phyloP scores from a whole-genome alignment of 2,113 vertebrate species.

The Isurus oxyrinchus region DNA sequence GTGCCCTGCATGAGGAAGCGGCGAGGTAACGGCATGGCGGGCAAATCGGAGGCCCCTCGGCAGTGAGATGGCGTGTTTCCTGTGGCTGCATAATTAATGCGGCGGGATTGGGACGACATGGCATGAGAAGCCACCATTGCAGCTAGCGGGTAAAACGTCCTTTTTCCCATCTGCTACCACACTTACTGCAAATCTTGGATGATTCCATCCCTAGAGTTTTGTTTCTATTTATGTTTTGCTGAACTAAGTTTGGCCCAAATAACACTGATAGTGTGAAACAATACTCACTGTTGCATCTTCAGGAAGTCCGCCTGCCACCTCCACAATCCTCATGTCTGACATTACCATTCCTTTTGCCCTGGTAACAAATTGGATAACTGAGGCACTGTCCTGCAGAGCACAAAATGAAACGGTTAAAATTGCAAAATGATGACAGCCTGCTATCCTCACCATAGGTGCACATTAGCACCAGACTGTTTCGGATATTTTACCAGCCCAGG shows the following conservation, averaged over 20 bases:
- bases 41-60: too few relatives aligned
- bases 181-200: too few relatives aligned
- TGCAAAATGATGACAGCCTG: background rate
- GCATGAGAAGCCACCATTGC: too few relatives aligned
- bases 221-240: background rate
- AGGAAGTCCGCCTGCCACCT: conserved; percentile 69
- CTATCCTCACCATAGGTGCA: background rate
- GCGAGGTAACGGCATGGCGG: too few relatives aligned
- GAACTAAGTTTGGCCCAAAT: background rate
- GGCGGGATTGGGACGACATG: too few relatives aligned
- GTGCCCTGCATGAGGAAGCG: too few relatives aligned
- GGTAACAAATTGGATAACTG: conserved; percentile 90
- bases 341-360: conserved; percentile 69
- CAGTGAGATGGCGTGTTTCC: too few relatives aligned
- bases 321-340: conserved; percentile 62
- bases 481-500: background rate
- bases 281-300: conserved; percentile 81
- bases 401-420: conserved; percentile 22
- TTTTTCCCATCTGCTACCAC: too few relatives aligned
- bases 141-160: too few relatives aligned
- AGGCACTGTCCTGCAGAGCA: conserved; percentile 79
- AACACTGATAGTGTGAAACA: background rate
- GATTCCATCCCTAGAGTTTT: background rate
- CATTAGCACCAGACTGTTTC: background rate
- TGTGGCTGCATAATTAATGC: too few relatives aligned